These are phyloP conservation scores for Perca flavescens DNA, from an alignment of 2,113 vertebrate genomes.

Conservation along the genomic window DNA sequence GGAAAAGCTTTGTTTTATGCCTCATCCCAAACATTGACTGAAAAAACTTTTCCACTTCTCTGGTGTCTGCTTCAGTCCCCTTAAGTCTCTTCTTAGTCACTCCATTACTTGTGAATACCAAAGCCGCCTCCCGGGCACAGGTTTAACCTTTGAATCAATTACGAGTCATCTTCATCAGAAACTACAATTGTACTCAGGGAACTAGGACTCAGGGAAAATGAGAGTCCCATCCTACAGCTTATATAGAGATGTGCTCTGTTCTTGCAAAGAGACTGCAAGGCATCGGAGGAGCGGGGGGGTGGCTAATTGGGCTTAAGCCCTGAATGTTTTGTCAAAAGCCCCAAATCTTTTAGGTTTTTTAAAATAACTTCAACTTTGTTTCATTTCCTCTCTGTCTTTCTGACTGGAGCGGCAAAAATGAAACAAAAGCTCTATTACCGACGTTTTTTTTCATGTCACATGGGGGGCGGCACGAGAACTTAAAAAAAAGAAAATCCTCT, in stretches of 20 bases:
- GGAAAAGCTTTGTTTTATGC: slow-evolving; percentile 24
- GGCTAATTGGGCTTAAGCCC: too few relatives aligned
- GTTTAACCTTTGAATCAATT: slow-evolving; percentile 58
- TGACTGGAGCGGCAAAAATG: too few relatives aligned
- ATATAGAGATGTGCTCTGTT: slow-evolving; percentile 20
- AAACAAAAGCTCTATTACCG: too few relatives aligned
- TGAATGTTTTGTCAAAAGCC: too few relatives aligned
- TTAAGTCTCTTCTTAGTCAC: slow-evolving; percentile 13
- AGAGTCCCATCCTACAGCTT: slow-evolving; percentile 4
- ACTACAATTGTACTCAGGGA: slow-evolving; percentile 4
- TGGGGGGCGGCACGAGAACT: too few relatives aligned
- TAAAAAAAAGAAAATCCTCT: too few relatives aligned
- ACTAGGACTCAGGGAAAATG: slow-evolving; percentile 9
- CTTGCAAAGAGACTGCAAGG: background rate
- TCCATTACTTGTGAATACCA: slow-evolving; percentile 50
- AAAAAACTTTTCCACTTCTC: slow-evolving; percentile 41
- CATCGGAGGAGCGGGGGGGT: too few relatives aligned
- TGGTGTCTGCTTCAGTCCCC: slow-evolving; percentile 45
- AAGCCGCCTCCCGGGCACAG: slow-evolving; percentile 42
- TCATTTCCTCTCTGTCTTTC: too few relatives aligned
- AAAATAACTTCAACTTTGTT: too few relatives aligned
- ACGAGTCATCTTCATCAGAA: slow-evolving; percentile 49
- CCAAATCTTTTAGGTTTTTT: too few relatives aligned
- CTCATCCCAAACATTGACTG: slow-evolving; percentile 45
- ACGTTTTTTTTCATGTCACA: too few relatives aligned